Conservation (phyloP, 2,888 invertebrate genomes). For the Cephus sareptanus region DNA sequence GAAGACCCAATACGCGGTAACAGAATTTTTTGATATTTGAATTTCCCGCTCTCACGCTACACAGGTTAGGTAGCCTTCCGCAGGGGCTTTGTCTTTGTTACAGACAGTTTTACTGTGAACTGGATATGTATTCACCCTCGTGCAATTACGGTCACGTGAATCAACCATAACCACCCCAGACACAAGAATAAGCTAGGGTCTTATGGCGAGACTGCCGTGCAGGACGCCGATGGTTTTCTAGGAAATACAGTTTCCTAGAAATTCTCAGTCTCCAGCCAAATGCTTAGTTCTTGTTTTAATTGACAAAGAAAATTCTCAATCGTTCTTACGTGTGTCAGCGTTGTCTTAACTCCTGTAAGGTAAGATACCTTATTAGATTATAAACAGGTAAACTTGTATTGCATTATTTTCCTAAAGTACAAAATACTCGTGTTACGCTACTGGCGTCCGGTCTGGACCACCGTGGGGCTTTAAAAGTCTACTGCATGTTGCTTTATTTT, state of each 20-base stretch:
- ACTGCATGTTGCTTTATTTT: neutral
- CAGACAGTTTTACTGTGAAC: neutral
- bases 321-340: neutral
- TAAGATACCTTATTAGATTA: neutral
- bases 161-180: neutral
- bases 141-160: neutral
- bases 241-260: neutral
- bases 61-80: neutral
- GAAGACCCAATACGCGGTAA: too few species aligned
- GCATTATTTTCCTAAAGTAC: neutral
- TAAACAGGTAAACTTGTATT: neutral
- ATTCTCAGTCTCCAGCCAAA: neutral
- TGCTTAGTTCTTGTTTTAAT: neutral
- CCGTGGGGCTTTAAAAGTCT: neutral
- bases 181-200: neutral
- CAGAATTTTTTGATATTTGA: neutral
- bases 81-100: neutral
- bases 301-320: neutral
- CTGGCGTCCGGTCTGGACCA: neutral
- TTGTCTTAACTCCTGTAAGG: neutral
- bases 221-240: neutral
- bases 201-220: neutral
- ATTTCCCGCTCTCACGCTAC: neutral
- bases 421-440: neutral
- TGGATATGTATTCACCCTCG: neutral